Percentiles rank a stretch among this genome's conserved stretches.
Evolutionary conservation across 2,797 vertebrate species (phyloP).

Genomic region (Phataginus tetradactyla): DNA sequence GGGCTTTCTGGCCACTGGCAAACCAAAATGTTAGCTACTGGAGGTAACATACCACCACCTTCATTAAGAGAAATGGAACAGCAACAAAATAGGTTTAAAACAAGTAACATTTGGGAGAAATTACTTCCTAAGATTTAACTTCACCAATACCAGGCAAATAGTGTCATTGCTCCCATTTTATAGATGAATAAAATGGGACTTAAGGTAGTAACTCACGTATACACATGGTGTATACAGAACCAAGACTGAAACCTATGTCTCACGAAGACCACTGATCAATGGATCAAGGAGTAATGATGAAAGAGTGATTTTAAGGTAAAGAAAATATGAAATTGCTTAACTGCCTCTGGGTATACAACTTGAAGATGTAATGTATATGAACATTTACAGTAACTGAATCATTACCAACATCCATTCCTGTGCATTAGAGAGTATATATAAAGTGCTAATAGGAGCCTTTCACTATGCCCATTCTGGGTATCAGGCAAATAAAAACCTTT

Average conservation of each 20-base stretch:
- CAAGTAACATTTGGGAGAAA: neutral
- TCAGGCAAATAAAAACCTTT: neutral
- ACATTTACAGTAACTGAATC: neutral
- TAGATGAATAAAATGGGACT: neutral
- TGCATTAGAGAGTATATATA: neutral
- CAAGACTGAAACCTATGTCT: neutral
- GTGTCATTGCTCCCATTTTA: neutral
- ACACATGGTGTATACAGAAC: neutral
- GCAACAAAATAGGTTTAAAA: neutral
- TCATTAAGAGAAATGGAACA: neutral
- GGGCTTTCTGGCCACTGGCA: neutral
- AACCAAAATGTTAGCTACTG: neutral
- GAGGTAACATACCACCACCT: neutral
- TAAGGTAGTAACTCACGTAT: neutral
- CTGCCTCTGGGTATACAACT: neutral
- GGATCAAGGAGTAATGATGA: neutral
- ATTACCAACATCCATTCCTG: neutral
- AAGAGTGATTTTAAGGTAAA: neutral
- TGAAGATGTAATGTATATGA: neutral
- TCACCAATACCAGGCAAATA: neutral
- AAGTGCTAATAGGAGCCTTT: neutral
- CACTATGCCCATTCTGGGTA: neutral
- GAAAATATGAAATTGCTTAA: neutral
- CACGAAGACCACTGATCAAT: neutral
- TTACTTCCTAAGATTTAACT: neutral